Evolutionary conservation across 2,888 invertebrate genomes (phyloP), one percentile per base, ranked within the genome.

Genomic region (Stenodera caucasica): DNA sequence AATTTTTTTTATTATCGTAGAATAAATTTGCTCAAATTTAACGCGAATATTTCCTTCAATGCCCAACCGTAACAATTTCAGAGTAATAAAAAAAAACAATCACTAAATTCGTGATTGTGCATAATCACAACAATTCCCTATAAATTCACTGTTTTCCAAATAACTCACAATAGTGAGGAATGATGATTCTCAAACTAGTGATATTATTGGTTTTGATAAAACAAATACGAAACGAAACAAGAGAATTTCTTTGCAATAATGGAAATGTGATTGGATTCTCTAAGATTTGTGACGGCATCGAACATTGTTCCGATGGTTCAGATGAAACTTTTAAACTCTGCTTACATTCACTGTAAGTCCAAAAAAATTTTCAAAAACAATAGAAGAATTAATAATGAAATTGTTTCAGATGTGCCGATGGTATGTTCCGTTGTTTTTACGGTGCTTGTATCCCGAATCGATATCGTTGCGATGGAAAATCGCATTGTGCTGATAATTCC

Each of bases 361-460:
- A n/a, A n/a, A n/a, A n/a, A n/a, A 26, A 26, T 26, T 26, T 26
- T 26, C 26, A 4, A 26, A 26, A 26, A 2, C 5, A 26, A 26
- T 26, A 2, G 5, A 26, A 2, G n/a, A 33, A 33, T 4, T 33
- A n/a, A 33, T n/a, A 12, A 12, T n/a, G n/a, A 33, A 33, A 33
- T 33, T 12, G 33, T 33, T 9, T 40, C 14, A 71, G 74, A 11
- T 75, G 75, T 57, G 70, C 71, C 40, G 26, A 52, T 35, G 30
- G 67, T 29, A 70, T 69, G 45, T 78, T 76, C 61, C 74, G 75
- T 55, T 79, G 79, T 64, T 66, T 72, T 55, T 78, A 77, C 61
- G 78, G 78, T 21, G 79, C 76, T 0, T 78, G 78, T 57, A 68
- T 78, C 33, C 65, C 67, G 4, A 65, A 73, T 26, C 60, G 57